A percentile compares a stretch with the other conserved stretches of the same genome.
Conservation (phyloP, 2,888 invertebrate genomes). For the Melieria crassipennis region DNA sequence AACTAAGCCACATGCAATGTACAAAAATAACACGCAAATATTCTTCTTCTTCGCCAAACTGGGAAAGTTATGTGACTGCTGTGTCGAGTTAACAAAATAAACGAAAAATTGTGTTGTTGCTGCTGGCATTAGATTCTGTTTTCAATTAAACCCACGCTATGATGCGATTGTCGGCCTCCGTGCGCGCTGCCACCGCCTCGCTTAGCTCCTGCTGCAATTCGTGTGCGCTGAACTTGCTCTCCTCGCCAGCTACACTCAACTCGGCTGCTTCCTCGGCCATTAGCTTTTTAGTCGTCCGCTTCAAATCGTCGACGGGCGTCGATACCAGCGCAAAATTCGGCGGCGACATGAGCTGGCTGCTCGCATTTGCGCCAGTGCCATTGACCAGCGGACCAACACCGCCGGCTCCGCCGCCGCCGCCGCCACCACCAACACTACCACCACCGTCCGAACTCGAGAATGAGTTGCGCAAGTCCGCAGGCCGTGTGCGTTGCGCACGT, state of each 20-base stretch:
- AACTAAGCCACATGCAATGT: too few relatives aligned
- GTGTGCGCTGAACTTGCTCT: slow-evolving; percentile 43
- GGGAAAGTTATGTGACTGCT: too few relatives aligned
- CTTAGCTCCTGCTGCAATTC: slow-evolving; percentile 61
- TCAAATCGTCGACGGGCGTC: slow-evolving; percentile 38
- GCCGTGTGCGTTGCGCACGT: slow-evolving; percentile 42
- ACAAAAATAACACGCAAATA: too few relatives aligned
- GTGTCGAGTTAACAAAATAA: neutral
- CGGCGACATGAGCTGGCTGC: slow-evolving; percentile 42
- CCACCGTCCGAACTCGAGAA: slow-evolving; percentile 56
- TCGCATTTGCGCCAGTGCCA: slow-evolving; percentile 26
- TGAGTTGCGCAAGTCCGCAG: slow-evolving; percentile 54
- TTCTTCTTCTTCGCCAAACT: too few relatives aligned
- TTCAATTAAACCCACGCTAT: slow-evolving; percentile 65
- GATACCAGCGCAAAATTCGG: slow-evolving; percentile 48
- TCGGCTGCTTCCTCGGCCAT: slow-evolving; percentile 45
- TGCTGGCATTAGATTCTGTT: slow-evolving; percentile 1
- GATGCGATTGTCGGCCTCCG: slow-evolving; percentile 65
- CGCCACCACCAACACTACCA: slow-evolving; percentile 40
- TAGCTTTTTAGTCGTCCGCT: slow-evolving; percentile 29
- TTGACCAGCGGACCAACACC: slow-evolving; percentile 33
- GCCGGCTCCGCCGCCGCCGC: slow-evolving; percentile 37
- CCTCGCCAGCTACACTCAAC: slow-evolving; percentile 36
- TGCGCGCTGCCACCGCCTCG: slow-evolving; percentile 63
- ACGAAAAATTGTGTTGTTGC: neutral